Percentiles rank a stretch among this genome's conserved stretches.
These are phyloP conservation scores for Trachythela sp. DNA, from an alignment of 64 coral and sea anemone genomes.

Conservation along the genomic window DNA sequence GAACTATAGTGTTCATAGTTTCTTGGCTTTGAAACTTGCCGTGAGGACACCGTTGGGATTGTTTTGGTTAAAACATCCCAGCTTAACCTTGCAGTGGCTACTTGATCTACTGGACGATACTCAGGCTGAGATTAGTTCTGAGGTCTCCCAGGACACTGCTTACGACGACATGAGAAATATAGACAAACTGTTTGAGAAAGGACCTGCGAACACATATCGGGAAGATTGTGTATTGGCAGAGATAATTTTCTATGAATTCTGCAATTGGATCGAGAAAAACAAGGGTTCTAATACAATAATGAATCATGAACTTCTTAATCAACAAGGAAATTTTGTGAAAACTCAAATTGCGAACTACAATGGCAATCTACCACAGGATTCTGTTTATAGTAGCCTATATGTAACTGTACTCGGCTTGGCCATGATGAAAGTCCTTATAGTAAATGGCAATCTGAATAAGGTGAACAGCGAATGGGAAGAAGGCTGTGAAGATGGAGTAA, in stretches of 20 bases:
- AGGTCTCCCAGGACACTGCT: not conserved
- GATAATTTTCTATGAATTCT: not conserved
- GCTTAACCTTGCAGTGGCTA: not conserved
- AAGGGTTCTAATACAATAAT: not conserved
- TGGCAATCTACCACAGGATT: not conserved
- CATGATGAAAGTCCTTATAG: not conserved
- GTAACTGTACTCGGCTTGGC: not conserved
- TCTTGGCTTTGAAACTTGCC: not conserved
- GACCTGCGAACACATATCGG: not conserved
- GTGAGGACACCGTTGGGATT: not conserved
- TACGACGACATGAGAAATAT: constrained; percentile 1
- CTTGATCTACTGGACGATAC: not conserved
- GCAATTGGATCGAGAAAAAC: not conserved
- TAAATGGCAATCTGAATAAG: not conserved
- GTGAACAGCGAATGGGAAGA: not conserved
- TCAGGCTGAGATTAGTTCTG: not conserved
- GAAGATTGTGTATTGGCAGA: not conserved
- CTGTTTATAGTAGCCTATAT: not conserved
- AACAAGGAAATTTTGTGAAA: not conserved
- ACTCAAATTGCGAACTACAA: not conserved
- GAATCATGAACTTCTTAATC: not conserved
- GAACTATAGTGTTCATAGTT: not conserved
- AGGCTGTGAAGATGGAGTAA: not conserved
- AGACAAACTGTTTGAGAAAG: constrained; percentile 6
- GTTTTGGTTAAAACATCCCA: not conserved